Percentiles rank a stretch among this genome's conserved stretches.
phyloP scores from a whole-genome alignment of 1,140 invertebrate species.

The Sitophilus oryzae region DNA sequence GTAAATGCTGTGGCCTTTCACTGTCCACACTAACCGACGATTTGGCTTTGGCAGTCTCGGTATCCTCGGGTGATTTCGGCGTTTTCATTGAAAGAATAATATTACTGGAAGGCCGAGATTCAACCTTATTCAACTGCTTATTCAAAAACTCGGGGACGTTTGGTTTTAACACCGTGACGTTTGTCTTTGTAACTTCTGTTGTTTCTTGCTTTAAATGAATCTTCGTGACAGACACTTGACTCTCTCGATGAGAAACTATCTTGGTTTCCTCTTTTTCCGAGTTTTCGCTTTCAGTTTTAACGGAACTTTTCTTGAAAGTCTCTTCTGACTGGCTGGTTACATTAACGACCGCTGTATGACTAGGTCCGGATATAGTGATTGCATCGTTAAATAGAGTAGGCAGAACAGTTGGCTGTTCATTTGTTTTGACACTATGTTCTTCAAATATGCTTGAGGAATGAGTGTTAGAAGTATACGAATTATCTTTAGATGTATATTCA shows the following conservation, averaged over 20 bases:
- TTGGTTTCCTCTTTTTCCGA: slow-evolving; percentile 11
- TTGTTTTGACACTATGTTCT: slow-evolving; percentile 9
- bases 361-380: slow-evolving; percentile 41
- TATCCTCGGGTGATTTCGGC: slow-evolving; percentile 28
- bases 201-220: slow-evolving; percentile 37
- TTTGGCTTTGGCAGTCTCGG: slow-evolving; percentile 13
- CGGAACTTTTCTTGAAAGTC: slow-evolving; percentile 16
- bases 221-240: slow-evolving; percentile 40
- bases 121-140: slow-evolving; percentile 63
- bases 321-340: slow-evolving; percentile 27
- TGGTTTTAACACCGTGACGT: slow-evolving; percentile 32
- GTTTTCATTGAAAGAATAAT: slow-evolving; percentile 53
- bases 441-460: slow-evolving; percentile 6
- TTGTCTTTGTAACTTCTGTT: slow-evolving; percentile 20
- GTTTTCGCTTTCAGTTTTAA: slow-evolving; percentile 16
- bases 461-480: not conserved
- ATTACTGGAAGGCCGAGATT: slow-evolving; percentile 52
- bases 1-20: slow-evolving; percentile 3
- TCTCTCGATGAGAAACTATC: slow-evolving; percentile 22
- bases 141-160: slow-evolving; percentile 65
- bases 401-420: not conserved
- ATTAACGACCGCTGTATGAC: slow-evolving; percentile 41
- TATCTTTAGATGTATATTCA: not conserved
- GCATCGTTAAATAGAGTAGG: slow-evolving; percentile 14
- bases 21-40: slow-evolving; percentile 4